Evolutionary conservation across 2,797 vertebrate genomes (phyloP).

Genomic region (Artibeus jamaicensis): DNA sequence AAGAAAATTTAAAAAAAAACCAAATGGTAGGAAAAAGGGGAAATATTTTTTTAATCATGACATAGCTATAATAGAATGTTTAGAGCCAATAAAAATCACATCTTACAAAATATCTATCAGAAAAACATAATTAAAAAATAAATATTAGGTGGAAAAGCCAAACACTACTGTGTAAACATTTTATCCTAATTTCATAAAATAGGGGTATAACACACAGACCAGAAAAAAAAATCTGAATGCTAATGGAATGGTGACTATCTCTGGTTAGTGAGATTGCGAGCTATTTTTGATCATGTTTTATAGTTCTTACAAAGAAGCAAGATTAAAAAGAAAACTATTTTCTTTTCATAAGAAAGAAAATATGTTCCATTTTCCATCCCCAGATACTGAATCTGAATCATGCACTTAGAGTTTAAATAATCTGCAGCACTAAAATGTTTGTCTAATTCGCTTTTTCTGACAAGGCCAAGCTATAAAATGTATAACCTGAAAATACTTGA

Average conservation of each 20-base stretch:
- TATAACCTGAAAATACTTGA: background rate
- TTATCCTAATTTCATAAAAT: constrained; percentile 17
- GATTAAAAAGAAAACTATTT: background rate
- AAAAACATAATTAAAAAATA: background rate
- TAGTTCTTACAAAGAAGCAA: background rate
- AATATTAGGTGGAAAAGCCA: background rate
- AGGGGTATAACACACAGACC: background rate
- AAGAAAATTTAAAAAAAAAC: background rate
- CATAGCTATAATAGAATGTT: background rate
- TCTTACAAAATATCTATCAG: background rate
- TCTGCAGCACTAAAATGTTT: background rate
- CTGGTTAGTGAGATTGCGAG: background rate
- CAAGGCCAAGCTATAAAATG: background rate
- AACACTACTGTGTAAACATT: background rate
- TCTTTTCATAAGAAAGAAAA: background rate
- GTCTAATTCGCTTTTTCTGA: background rate
- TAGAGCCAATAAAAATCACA: background rate
- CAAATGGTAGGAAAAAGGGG: background rate
- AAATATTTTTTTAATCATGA: background rate
- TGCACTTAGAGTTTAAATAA: background rate
- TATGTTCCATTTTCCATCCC: background rate
- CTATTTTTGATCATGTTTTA: background rate
- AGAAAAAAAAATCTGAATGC: background rate
- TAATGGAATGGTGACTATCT: background rate
- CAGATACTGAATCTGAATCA: background rate